phyloP scores from a whole-genome alignment of 2,888 invertebrate species.

The Geotrupes spiniger region DNA sequence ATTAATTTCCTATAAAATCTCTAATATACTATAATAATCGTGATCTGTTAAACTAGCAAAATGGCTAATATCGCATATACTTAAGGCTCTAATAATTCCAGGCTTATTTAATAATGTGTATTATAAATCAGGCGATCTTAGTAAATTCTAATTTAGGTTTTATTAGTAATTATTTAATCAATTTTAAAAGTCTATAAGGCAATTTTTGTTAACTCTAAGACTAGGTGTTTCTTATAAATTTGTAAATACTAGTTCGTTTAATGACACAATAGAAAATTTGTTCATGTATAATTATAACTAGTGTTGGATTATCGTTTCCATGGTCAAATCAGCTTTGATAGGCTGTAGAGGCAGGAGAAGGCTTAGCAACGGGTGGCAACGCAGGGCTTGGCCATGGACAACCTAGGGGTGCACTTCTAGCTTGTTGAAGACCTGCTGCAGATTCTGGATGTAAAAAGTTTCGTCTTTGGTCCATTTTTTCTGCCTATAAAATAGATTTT shows the following conservation, averaged over 20 bases:
- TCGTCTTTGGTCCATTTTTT: slow-evolving; percentile 72
- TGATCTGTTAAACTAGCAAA: slow-evolving; percentile 30
- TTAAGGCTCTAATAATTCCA: slow-evolving; percentile 39
- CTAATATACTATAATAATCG: slow-evolving; percentile 19
- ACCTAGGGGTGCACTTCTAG: slow-evolving; percentile 56
- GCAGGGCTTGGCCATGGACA: slow-evolving; percentile 82
- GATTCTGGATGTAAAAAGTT: slow-evolving; percentile 88
- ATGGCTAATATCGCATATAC: slow-evolving; percentile 43
- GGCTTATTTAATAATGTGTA: slow-evolving; percentile 15
- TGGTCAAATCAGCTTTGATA: slow-evolving; percentile 45
- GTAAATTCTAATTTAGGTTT: slow-evolving; percentile 11
- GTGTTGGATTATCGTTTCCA: slow-evolving; percentile 9
- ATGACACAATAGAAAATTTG: slow-evolving; percentile 18
- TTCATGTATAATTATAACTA: slow-evolving; percentile 15
- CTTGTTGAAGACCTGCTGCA: slow-evolving; percentile 60
- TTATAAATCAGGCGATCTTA: slow-evolving; percentile 11
- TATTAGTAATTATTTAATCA: slow-evolving; percentile 17
- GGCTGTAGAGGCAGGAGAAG: slow-evolving; percentile 34
- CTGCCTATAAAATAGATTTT: slow-evolving; percentile 68
- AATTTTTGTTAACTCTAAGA: slow-evolving; percentile 19
- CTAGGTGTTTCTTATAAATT: slow-evolving; percentile 16
- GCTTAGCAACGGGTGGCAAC: slow-evolving; percentile 57
- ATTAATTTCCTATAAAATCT: slow-evolving; percentile 4
- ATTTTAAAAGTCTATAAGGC: slow-evolving; percentile 22
- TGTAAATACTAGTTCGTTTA: slow-evolving; percentile 17